Conservation (phyloP, 2,888 invertebrate species). For the Hedya salicella region DNA sequence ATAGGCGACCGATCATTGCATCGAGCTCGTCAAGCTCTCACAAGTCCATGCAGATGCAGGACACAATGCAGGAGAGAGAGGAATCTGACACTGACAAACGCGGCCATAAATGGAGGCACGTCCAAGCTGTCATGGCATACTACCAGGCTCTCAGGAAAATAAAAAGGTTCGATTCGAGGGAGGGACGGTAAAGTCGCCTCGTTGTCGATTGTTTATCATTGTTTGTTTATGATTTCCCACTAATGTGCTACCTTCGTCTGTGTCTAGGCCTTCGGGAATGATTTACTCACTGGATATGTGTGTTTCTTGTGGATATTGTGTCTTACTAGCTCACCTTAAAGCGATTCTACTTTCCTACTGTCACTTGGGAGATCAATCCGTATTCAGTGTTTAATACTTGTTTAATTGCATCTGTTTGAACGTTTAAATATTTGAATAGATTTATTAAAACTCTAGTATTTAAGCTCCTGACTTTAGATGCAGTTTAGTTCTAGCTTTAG, state of each 20-base stretch:
- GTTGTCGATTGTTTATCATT: constrained; percentile 73
- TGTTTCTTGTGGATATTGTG: constrained; percentile 78
- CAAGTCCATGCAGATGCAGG: constrained; percentile 75
- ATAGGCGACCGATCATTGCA: constrained; percentile 82
- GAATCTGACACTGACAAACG: constrained; percentile 78
- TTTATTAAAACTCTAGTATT: constrained; percentile 57
- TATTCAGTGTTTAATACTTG: constrained; percentile 67
- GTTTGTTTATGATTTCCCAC: constrained; percentile 77
- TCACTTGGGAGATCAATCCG: constrained; percentile 67
- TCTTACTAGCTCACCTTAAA: constrained; percentile 75
- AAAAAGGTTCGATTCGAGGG: constrained; percentile 89
- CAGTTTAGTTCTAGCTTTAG: constrained; percentile 69
- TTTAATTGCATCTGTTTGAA: constrained; percentile 66
- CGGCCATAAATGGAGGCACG: constrained; percentile 93
- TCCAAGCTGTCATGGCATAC: constrained; percentile 95
- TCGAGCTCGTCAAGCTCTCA: constrained; percentile 80
- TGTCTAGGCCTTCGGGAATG: constrained; percentile 81
- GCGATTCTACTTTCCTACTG: constrained; percentile 71
- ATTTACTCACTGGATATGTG: constrained; percentile 75
- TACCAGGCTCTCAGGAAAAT: constrained; percentile 95
- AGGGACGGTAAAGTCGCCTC: constrained; percentile 70
- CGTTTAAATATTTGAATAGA: constrained; percentile 64
- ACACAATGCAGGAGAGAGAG: constrained; percentile 71
- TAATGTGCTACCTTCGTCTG: constrained; percentile 77
- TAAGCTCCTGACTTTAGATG: constrained; percentile 58